Conservation (phyloP, 2,888 invertebrate genomes). For the Uropetala carovei region DNA sequence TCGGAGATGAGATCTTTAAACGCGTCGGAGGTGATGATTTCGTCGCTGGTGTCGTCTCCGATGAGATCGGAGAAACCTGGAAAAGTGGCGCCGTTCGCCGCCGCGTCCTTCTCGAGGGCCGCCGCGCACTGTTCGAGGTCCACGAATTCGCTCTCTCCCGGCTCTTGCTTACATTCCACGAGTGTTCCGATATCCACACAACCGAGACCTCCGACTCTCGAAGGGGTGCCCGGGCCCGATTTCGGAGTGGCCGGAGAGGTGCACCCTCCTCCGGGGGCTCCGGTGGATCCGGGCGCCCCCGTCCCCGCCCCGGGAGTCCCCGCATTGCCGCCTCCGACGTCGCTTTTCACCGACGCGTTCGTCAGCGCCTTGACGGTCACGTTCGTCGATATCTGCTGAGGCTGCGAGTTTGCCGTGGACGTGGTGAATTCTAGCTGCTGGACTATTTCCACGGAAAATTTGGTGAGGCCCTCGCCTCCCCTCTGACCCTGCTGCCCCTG, state of each 20-base stretch:
- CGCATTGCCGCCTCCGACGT: conserved; percentile 72
- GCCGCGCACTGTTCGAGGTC: conserved; percentile 90
- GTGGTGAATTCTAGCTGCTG: conserved; percentile 94
- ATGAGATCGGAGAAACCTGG: conserved; percentile 88
- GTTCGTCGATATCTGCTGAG: conserved; percentile 94
- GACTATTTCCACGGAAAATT: conserved; percentile 95
- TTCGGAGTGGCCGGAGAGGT: conserved; percentile 72
- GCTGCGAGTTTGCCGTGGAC: conserved; percentile 90
- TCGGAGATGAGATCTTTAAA: conserved; percentile 93
- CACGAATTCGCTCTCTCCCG: conserved; percentile 88
- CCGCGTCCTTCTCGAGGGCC: conserved; percentile 90
- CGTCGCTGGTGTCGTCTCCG: conserved; percentile 89
- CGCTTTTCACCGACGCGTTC: conserved; percentile 82
- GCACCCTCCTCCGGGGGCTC: conserved; percentile 47
- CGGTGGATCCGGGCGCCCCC: conserved; percentile 45
- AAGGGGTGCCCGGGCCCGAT: conserved; percentile 75
- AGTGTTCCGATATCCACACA: conserved; percentile 80
- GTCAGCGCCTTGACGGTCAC: conserved; percentile 91
- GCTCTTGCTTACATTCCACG: conserved; percentile 89
- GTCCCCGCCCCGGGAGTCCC: conserved; percentile 33
- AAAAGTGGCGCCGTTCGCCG: conserved; percentile 84
- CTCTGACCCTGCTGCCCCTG: conserved; percentile 71
- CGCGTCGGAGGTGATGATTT: conserved; percentile 84
- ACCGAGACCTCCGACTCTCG: conserved; percentile 70
- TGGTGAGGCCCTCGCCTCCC: conserved; percentile 78